phyloP scores from a whole-genome alignment of 2,113 vertebrate genomes.

The Bufo bufo region DNA sequence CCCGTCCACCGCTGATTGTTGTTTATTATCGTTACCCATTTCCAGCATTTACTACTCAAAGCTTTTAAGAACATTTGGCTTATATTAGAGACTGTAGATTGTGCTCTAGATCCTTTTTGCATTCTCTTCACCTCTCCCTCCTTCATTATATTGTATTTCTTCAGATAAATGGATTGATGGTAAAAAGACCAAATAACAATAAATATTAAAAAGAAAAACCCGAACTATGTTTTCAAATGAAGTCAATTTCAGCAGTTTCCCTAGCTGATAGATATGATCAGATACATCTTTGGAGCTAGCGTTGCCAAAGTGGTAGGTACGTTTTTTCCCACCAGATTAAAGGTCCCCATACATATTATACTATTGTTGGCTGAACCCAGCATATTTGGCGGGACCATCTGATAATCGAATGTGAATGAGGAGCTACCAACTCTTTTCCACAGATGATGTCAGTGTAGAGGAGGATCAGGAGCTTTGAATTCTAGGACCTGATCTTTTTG shows the following conservation, averaged over 20 bases:
- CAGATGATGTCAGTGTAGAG: too few species aligned
- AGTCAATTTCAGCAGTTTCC: neutral
- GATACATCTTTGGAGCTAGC: neutral
- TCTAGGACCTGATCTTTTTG: too few species aligned
- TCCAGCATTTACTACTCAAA: conserved; percentile 3
- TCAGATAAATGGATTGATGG: neutral
- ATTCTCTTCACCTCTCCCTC: neutral
- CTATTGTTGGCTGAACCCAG: too few species aligned
- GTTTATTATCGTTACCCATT: neutral
- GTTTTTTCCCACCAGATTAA: too few species aligned
- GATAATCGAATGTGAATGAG: too few species aligned
- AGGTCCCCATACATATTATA: too few species aligned
- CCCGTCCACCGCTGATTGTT: neutral
- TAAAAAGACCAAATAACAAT: neutral
- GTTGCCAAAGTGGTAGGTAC: too few species aligned
- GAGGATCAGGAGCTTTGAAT: too few species aligned
- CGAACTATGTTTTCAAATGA: too few species aligned
- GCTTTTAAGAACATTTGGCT: neutral
- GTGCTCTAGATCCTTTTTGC: neutral
- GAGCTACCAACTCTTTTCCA: too few species aligned
- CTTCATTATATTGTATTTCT: neutral
- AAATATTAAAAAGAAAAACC: neutral
- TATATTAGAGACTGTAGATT: neutral
- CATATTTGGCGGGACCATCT: too few species aligned
- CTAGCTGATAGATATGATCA: neutral